Conservation (phyloP, 1,140 invertebrate genomes). For the Coptotermes formosanus region DNA sequence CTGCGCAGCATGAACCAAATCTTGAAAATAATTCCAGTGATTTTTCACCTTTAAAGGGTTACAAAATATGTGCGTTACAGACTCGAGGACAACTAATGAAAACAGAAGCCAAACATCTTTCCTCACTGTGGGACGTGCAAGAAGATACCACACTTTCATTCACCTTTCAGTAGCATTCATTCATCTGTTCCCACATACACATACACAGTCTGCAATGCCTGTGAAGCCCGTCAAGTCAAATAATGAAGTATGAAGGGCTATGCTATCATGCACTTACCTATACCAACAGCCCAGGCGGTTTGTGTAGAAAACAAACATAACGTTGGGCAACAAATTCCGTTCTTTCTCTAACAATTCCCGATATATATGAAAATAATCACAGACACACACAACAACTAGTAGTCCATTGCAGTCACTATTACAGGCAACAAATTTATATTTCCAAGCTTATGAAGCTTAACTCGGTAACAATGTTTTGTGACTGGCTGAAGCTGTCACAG, state of each 20-base stretch:
- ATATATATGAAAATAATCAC: background rate
- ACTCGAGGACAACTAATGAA: no score
- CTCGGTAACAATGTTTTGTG: background rate
- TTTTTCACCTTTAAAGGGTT: no score
- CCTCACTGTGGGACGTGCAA: background rate
- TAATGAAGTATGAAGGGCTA: background rate
- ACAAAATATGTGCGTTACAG: no score
- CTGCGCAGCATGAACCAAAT: no score
- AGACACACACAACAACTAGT: constrained; percentile 3
- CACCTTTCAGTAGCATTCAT: background rate
- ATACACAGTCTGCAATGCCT: background rate
- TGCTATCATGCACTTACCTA: background rate
- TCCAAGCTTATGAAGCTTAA: background rate
- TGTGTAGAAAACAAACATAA: constrained; percentile 9
- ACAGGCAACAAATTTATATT: background rate
- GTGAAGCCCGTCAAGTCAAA: background rate
- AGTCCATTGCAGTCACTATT: background rate
- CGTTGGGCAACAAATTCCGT: background rate
- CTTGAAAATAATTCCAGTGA: no score
- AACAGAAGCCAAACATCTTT: background rate
- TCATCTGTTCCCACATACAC: background rate
- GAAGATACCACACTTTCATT: background rate
- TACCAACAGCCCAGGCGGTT: constrained; percentile 2
- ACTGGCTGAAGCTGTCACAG: background rate
- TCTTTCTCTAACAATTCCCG: constrained; percentile 10